A percentile compares a stretch with the other conserved stretches of the same genome.
Evolutionary conservation across 1,140 invertebrate species (phyloP).

Genomic region (Himalopsyche phryganea): DNA sequence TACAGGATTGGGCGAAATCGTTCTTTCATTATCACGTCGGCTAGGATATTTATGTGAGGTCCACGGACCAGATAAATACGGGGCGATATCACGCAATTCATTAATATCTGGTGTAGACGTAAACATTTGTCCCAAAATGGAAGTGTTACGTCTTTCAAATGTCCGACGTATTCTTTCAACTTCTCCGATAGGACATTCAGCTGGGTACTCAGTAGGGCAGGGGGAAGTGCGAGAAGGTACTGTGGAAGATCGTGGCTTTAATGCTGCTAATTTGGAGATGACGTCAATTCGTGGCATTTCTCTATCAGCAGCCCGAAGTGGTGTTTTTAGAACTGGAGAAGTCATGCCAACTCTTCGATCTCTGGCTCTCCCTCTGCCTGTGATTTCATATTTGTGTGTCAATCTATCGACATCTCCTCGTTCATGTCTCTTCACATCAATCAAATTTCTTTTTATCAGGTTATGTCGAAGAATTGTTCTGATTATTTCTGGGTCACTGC

Average conservation of each 20-base stretch:
- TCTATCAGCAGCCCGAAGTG: constrained; percentile 64
- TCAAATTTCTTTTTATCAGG: constrained; percentile 44
- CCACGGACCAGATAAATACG: constrained; percentile 73
- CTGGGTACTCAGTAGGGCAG: constrained; percentile 39
- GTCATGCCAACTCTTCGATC: constrained; percentile 52
- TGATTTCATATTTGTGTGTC: constrained; percentile 58
- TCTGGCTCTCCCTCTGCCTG: constrained; percentile 47
- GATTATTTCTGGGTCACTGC: constrained; percentile 73
- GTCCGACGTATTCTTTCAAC: constrained; percentile 65
- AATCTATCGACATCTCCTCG: constrained; percentile 60
- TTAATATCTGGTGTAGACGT: constrained; percentile 75
- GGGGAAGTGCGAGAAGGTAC: constrained; percentile 39
- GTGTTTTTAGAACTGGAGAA: constrained; percentile 61
- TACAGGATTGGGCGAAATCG: constrained; percentile 40
- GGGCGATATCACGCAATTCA: constrained; percentile 71
- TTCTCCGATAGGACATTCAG: constrained; percentile 60
- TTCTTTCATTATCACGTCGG: constrained; percentile 60
- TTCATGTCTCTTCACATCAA: constrained; percentile 52
- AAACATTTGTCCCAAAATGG: constrained; percentile 74
- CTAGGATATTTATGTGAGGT: constrained; percentile 70
- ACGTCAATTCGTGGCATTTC: constrained; percentile 85
- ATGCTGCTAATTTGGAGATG: constrained; percentile 75
- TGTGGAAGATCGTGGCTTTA: constrained; percentile 54
- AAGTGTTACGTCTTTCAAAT: constrained; percentile 63
- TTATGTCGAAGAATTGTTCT: constrained; percentile 54